Evolutionary conservation across 2,113 vertebrate species (phyloP).

Genomic region (Onychostruthus taczanowskii): DNA sequence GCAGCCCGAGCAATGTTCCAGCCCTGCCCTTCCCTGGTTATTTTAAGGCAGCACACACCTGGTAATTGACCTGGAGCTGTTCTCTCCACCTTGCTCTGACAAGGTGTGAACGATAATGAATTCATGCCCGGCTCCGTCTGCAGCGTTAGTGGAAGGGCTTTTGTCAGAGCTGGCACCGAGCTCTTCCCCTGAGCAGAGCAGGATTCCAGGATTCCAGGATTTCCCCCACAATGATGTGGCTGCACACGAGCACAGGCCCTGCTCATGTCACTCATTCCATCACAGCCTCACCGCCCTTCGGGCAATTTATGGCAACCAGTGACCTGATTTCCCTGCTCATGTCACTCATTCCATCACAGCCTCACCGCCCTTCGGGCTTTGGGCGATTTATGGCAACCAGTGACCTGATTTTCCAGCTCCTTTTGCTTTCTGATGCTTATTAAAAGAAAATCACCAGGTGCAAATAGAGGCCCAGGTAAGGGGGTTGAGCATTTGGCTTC

Average conservation of each 20-base stretch:
- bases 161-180: neutral
- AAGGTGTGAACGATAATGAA: neutral
- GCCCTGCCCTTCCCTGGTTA: neutral
- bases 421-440: neutral
- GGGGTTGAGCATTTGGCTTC: neutral
- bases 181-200: neutral
- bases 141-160: neutral
- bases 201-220: neutral
- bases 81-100: neutral
- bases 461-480: neutral
- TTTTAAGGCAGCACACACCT: neutral
- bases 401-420: neutral
- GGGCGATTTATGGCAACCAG: rapidly evolving
- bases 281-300: neutral
- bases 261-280: rapidly evolving
- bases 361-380: neutral
- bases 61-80: neutral
- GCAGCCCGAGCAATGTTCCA: neutral
- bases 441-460: neutral
- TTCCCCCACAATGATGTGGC: rapidly evolving
- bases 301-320: rapidly evolving
- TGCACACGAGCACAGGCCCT: neutral
- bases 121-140: neutral
- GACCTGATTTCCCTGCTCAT: neutral
- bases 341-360: neutral